Evolutionary conservation across 1,140 invertebrate species (phyloP), one percentile per base, ranked within the genome.

Genomic region (Plutomurus gul): DNA sequence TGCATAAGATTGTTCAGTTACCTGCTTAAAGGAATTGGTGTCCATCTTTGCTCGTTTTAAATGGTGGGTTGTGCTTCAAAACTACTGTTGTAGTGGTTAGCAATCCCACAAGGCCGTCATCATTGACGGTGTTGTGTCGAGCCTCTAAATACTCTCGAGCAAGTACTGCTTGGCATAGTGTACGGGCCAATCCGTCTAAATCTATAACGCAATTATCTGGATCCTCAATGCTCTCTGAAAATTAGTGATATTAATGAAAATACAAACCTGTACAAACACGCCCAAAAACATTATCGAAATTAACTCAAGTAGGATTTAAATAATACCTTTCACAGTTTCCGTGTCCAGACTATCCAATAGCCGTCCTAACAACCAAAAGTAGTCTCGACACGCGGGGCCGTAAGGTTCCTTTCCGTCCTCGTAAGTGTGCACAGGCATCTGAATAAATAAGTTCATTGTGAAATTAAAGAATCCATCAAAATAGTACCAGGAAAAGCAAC

Each of bases 371-470:
- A 97, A 87, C 95, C 95, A 96, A 85, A 97, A 97, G 86, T 96
- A 98, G 86, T 98, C 96, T 22, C 95, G 87, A 87, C 95, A 97
- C 5, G 95, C 95, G 5, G 95, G 95, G 1, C 95, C 95, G 85
- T 95, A 96, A 0, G 95, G 94, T 84, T 96, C 95, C 85, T 96
- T 96, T 3, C 93, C 93, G 84, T 95, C 93, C 84, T 96, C 93
- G 0, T 33, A 80, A 46, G 40, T 72, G 20, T 79, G 81, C 8
- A 78, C 39, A 11, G 51, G 65, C 56, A 79, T 60, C 73, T 77
- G 43, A 5, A 60, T 10, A 0, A 36, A 60, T 27, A 7, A 43
- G 8, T 8, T 49, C 46, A 49, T n/a, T 8, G n/a, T n/a, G n/a
- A n/a, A n/a, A n/a, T n/a, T n/a, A n/a, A n/a, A n/a, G n/a, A n/a